These are phyloP conservation scores for Gortyna flavago DNA, from an alignment of 2,888 invertebrate genomes.

Conservation along the genomic window DNA sequence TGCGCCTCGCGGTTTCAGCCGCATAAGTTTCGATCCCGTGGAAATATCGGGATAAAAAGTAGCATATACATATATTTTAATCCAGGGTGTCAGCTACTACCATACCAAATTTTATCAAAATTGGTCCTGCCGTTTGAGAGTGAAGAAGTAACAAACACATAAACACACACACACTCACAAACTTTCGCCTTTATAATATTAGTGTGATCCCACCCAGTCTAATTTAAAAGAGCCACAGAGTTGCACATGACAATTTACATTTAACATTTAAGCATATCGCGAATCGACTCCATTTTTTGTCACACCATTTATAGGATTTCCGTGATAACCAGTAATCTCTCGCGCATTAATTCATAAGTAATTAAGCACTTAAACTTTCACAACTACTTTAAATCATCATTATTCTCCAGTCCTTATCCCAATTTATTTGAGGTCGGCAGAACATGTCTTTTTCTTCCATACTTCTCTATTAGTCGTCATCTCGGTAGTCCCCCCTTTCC, in stretches of 20 bases:
- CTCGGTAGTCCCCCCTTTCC: neutral
- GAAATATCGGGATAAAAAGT: too few species aligned
- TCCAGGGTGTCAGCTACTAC: too few species aligned
- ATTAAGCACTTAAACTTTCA: conserved; percentile 32
- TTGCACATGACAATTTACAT: conserved; percentile 1
- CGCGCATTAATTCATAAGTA: conserved; percentile 11
- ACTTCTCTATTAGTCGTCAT: neutral
- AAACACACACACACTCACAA: too few species aligned
- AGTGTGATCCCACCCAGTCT: neutral
- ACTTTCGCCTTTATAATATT: too few species aligned
- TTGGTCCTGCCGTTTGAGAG: too few species aligned
- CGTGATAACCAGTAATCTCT: conserved; percentile 10
- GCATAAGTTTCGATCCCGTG: too few species aligned
- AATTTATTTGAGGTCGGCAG: neutral
- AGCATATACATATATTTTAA: too few species aligned
- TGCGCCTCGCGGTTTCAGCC: too few species aligned
- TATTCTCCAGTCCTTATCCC: neutral
- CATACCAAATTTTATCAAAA: too few species aligned
- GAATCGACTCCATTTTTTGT: conserved; percentile 2
- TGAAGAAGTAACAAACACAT: too few species aligned
- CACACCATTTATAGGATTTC: conserved; percentile 9
- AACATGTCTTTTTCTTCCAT: neutral
- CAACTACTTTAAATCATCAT: conserved; percentile 3
- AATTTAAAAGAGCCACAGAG: neutral
- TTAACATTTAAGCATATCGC: conserved; percentile 16